Conservation (phyloP, 2,888 invertebrate species). For the Sepiola atlantica region DNA sequence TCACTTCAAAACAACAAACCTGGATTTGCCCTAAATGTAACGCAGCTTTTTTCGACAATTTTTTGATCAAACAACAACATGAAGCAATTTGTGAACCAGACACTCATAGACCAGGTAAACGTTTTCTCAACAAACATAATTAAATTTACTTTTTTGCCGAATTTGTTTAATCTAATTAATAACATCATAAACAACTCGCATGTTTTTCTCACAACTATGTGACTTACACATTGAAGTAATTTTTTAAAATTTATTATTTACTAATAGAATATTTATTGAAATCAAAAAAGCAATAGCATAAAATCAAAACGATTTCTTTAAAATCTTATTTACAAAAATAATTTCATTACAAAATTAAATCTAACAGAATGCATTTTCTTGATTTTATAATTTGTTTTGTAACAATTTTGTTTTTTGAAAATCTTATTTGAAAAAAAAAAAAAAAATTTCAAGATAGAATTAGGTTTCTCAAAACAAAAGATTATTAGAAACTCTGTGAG, state of each 20-base stretch:
- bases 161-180: neutral
- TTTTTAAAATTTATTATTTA: neutral
- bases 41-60: constrained; percentile 79
- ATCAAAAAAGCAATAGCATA: neutral
- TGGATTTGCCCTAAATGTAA: constrained; percentile 86
- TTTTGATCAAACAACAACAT: constrained; percentile 85
- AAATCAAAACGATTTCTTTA: neutral
- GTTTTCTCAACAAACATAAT: neutral
- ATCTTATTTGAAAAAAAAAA: too few species aligned
- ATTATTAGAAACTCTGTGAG: too few species aligned
- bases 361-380: too few species aligned
- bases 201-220: too few species aligned
- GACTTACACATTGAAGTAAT: too few species aligned
- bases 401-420: too few species aligned
- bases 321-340: too few species aligned
- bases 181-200: neutral
- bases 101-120: neutral
- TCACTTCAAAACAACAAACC: constrained; percentile 78
- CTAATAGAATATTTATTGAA: neutral
- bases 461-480: neutral
- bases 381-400: too few species aligned
- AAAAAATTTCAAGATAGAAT: neutral
- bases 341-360: too few species aligned
- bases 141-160: too few species aligned
- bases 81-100: constrained; percentile 77